Evolutionary conservation across 2,113 vertebrate genomes (phyloP), one percentile per base, ranked within the genome.

Genomic region (Ochotona curzoniae): DNA sequence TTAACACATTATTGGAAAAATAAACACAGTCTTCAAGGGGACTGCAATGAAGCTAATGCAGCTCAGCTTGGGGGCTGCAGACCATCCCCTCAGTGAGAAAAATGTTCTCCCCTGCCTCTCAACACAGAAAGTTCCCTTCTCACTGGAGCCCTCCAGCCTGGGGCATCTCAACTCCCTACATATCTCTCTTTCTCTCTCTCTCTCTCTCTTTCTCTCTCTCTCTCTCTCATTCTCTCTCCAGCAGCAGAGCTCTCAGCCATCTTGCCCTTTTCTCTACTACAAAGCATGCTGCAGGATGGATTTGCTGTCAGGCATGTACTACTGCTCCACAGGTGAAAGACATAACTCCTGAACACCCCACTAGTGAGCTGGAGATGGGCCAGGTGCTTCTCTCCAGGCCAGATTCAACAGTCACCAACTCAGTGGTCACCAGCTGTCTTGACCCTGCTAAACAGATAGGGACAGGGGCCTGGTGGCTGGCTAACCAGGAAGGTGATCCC

Each of bases 1-100:
- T 98, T 98, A 98, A 98, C 97, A 98, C 98, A 95, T 98, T 98
- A 98, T 97, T 97, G 97, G 86, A 87, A 94, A 93, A 96, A 97
- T 96, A 96, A 97, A 97, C 93, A 4, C 87, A 38, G 96, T 86
- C 97, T 96, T 97, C 96, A 97, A 96, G 83, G 97, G 95, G 94
- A 97, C 95, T 97, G 95, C 97, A 98, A 97, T 23, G 66, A 97
- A 97, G 96, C 94, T 97, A 97, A 96, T 89, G 95, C 54, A 92
- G 94, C 90, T 95, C 92, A 94, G 87, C 91, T 97, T 90, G 97
- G 97, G 96, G 94, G 87, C 88, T 30, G 25, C 51, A 93, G 94
- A 89, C 86, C 89, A 70, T 80, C 85, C 84, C 76, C 5, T 0
- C 21, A 71, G 67, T 75, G 35, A 96, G 91, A 79, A 76, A 86